Base-by-base conservation (phyloP, 2,797 vertebrate genomes). In the Characodon lateralis region DNA sequence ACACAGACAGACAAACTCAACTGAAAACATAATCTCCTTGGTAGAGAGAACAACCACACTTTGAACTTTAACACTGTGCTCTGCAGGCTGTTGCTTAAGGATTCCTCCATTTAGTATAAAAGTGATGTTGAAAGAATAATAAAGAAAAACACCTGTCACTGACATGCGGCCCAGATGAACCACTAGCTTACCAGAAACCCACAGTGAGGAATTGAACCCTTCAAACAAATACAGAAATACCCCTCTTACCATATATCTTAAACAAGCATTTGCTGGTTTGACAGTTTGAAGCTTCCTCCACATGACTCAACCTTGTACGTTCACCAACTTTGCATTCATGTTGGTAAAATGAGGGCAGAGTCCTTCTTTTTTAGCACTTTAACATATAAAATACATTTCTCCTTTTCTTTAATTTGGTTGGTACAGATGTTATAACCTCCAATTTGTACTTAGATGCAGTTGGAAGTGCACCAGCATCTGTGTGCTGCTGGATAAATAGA, bases 151-250 rank as follows among this genome's bases (percentile, higher is more conserved):
- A 91, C 86, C n/a, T 9, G 41, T 41, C 35, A 24, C 35, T 5
- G 35, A 22, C 9, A 90, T 91, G 90, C 82, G 71, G 48, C 76
- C 56, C 88, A 89, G 82, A 88, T 91, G 90, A 91, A 81, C 53
- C 16, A 43, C 16, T 14, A 46, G 59, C 66, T 70, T 81, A 61
- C 35, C 63, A 72, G 74, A 68, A 76, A 77, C 65, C 59, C 4
- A 9, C 75, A 66, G 82, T 26, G 31, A 68, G 69, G 46, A 6
- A 69, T 26, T 16, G n/a, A 74, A 71, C 1, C 28, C 14, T 74
- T 79, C 2, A 72, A 63, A 76, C 18, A 28, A 77, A 35, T 4
- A 61, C 20, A 59, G 20, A 50, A 61, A 50, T 3, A 43, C 55
- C 16, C 12, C 3, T 14, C 35, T 46, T 31, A 63, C 2, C 13